Conservation (phyloP, 2,797 vertebrate species). For the Rhinatrema bivittatum region DNA sequence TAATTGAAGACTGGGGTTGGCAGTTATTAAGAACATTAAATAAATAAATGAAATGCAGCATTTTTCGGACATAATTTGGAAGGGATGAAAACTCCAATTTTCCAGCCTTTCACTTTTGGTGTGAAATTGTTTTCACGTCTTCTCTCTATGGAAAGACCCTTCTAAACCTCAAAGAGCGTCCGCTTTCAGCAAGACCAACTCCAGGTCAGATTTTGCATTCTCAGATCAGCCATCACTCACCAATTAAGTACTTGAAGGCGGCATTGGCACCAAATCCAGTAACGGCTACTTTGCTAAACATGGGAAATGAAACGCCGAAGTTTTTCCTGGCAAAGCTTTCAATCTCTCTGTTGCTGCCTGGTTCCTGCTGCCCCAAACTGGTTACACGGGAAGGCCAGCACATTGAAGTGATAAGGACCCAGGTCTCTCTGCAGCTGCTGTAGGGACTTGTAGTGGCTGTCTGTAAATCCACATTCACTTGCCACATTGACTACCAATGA, state of each 20-base stretch:
- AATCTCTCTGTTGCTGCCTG: conserved; percentile 84
- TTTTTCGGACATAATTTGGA: no score
- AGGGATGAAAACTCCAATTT: no score
- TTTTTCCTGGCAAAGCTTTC: conserved; percentile 80
- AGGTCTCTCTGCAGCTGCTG: conserved; percentile 86
- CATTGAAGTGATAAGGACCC: conserved; percentile 86
- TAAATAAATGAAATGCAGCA: no score
- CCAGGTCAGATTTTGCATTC: no score
- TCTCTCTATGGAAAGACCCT: no score
- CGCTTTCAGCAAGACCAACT: no score
- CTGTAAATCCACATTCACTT: conserved; percentile 89
- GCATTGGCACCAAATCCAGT: conserved; percentile 77
- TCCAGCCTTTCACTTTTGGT: no score
- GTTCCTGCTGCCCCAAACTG: conserved; percentile 95
- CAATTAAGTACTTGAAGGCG: conserved; percentile 77
- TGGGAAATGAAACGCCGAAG: conserved; percentile 81
- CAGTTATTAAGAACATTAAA: no score
- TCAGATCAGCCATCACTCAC: conserved; percentile 60
- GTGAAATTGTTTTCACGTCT: no score
- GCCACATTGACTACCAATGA: conserved; percentile 91
- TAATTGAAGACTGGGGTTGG: no score
- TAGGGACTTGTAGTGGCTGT: conserved; percentile 80
- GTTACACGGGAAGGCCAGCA: conserved; percentile 93
- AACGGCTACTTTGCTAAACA: conserved; percentile 90
- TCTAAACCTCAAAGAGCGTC: no score